Percentiles rank a stretch among this genome's conserved stretches.
phyloP scores from a whole-genome alignment of 2,797 vertebrate genomes.

The Eleutherodactylus coqui region DNA sequence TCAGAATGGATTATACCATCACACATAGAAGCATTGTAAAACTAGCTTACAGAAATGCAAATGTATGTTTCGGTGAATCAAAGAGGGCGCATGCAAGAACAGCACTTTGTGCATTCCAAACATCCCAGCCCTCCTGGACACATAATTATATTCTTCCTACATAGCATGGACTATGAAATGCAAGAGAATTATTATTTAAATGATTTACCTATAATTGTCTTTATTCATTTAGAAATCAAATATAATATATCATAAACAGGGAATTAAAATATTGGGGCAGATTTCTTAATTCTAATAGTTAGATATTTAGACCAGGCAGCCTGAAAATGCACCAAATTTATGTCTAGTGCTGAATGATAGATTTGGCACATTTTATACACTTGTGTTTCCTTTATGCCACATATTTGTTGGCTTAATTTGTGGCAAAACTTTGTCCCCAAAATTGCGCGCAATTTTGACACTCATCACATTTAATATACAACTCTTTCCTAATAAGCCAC shows the following conservation, averaged over 20 bases:
- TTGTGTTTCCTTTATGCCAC: no score
- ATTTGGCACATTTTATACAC: no score
- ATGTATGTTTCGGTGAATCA: conserved; percentile 11
- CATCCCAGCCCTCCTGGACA: neutral
- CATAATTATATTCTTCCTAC: neutral
- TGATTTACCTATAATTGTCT: neutral
- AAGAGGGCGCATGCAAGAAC: neutral
- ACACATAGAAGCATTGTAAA: neutral
- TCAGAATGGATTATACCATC: conserved; percentile 26
- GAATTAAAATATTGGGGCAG: neutral
- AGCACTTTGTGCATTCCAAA: neutral
- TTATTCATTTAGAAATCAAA: neutral
- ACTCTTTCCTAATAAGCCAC: no score
- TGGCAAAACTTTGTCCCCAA: no score
- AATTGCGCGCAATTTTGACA: no score
- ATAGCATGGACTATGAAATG: neutral
- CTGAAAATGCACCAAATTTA: no score
- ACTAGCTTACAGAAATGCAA: neutral
- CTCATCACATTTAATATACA: no score
- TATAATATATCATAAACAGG: neutral
- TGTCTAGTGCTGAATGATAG: no score
- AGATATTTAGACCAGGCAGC: no score
- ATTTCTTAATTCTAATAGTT: no score
- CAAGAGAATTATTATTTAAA: neutral
- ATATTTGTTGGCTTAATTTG: no score